phyloP scores from a whole-genome alignment of 2,113 vertebrate species.

The Leptocoma aspasia region DNA sequence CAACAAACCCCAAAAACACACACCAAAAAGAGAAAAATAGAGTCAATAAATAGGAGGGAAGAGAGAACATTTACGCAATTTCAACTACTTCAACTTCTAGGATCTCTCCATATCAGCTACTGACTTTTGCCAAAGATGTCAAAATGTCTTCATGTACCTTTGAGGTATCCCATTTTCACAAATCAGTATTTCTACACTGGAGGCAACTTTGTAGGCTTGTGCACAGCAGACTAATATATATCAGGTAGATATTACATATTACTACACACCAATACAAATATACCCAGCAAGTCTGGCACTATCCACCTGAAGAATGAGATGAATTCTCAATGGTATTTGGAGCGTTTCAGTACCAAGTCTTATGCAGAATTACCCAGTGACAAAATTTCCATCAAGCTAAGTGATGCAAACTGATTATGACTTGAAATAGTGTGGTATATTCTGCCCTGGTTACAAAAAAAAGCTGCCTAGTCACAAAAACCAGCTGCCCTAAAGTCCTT shows the following conservation, averaged over 20 bases:
- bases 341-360: background rate
- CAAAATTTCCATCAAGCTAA: background rate
- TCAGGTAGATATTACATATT: background rate
- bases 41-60: background rate
- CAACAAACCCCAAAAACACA: background rate
- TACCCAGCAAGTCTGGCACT: background rate
- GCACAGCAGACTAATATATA: background rate
- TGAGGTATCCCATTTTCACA: background rate
- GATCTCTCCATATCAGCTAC: background rate
- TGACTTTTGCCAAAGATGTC: background rate
- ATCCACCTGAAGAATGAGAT: background rate
- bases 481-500: background rate
- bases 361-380: background rate
- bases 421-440: background rate
- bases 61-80: background rate
- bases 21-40: background rate
- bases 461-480: background rate
- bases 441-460: background rate
- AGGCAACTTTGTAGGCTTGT: background rate
- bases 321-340: background rate
- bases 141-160: background rate
- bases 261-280: background rate
- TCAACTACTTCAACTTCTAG: background rate
- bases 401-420: background rate
- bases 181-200: background rate